Evolutionary conservation across 2,113 vertebrate genomes (phyloP).

Genomic region (Parus major): DNA sequence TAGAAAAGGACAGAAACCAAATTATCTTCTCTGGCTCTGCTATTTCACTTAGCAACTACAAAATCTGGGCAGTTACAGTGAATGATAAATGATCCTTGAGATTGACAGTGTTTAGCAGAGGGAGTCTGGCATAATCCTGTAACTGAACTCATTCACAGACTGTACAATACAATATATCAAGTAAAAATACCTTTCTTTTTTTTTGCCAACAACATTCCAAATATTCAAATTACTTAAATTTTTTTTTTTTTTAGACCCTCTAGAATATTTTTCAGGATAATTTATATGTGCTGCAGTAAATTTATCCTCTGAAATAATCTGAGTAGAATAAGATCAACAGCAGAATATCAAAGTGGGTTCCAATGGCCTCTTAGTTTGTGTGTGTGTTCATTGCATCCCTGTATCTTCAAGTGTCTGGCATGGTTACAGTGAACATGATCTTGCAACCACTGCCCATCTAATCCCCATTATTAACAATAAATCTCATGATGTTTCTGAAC

Average conservation of each 20-base stretch:
- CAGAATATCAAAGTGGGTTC: neutral
- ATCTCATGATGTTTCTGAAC: neutral
- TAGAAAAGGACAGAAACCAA: neutral
- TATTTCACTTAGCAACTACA: neutral
- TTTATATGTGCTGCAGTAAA: neutral
- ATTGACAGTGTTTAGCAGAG: neutral
- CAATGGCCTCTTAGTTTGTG: neutral
- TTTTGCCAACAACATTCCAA: neutral
- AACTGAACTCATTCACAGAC: accelerated
- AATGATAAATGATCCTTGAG: neutral
- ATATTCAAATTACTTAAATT: neutral
- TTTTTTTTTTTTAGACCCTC: neutral
- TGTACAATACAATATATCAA: neutral
- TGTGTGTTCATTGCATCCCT: neutral
- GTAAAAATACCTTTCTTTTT: neutral
- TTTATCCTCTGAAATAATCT: neutral
- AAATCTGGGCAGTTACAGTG: neutral
- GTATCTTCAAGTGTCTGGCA: neutral
- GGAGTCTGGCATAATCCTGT: neutral
- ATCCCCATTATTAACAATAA: neutral
- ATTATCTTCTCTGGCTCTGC: neutral
- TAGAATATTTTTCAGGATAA: neutral
- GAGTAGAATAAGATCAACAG: neutral
- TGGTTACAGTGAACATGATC: neutral
- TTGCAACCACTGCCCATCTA: neutral